A percentile compares a stretch with the other conserved stretches of the same genome.
phyloP scores from a whole-genome alignment of 1,140 invertebrate genomes.

The Formica exsecta region DNA sequence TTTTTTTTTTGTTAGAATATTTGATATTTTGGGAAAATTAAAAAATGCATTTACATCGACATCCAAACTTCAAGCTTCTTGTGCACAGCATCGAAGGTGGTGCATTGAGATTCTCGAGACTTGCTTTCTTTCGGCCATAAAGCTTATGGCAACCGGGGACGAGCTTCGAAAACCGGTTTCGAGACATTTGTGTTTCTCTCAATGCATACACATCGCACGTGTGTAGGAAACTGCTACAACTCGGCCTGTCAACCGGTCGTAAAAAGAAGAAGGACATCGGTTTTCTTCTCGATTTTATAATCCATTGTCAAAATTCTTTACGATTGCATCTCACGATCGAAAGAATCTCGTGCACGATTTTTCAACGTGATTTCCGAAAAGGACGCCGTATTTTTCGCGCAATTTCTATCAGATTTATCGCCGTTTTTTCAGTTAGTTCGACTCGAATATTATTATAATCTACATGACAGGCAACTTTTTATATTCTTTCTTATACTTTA shows the following conservation, averaged over 20 bases:
- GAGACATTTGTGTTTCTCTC: constrained; percentile 44
- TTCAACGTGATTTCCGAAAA: constrained; percentile 16
- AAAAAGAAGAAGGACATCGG: constrained; percentile 14
- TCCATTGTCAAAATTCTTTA: constrained; percentile 39
- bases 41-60: not conserved
- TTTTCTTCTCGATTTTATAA: constrained; percentile 40
- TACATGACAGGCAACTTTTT: not conserved
- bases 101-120: constrained; percentile 32
- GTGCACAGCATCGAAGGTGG: not conserved
- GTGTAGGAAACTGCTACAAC: not conserved
- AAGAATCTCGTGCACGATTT: constrained; percentile 28
- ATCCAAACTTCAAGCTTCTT: constrained; percentile 9
- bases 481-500: not conserved
- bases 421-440: not conserved
- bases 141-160: constrained; percentile 41
- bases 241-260: constrained; percentile 23
- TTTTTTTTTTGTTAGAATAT: constrained; percentile 2
- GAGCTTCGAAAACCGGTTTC: constrained; percentile 68
- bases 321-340: not conserved
- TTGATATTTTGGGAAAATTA: not conserved
- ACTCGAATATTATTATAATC: not conserved
- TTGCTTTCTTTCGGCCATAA: constrained; percentile 15
- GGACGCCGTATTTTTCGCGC: not conserved
- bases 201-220: not conserved
- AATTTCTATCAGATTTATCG: not conserved